Percentiles rank a stretch among this genome's conserved stretches.
These are phyloP conservation scores for Magallana nippona DNA, from an alignment of 2,888 invertebrate genomes.

Conservation along the genomic window DNA sequence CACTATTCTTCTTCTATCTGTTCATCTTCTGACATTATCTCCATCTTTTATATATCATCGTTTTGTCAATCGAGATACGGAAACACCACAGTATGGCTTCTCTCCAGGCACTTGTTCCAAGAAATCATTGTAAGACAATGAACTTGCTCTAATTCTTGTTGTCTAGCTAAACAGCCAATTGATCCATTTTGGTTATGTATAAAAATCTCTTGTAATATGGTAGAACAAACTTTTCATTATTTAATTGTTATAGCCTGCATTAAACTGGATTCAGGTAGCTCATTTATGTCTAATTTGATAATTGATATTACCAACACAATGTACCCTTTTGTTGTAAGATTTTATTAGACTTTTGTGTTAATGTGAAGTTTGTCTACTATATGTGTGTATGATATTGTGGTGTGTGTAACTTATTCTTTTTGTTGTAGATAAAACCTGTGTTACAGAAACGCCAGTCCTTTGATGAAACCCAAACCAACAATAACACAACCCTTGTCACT, in stretches of 20 bases:
- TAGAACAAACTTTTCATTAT: neutral
- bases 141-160: neutral
- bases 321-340: too few species aligned
- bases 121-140: neutral
- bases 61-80: neutral
- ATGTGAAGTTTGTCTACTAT: too few species aligned
- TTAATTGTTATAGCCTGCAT: neutral
- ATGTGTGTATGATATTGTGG: neutral
- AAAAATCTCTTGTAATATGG: too few species aligned
- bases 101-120: neutral
- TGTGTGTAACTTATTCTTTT: neutral
- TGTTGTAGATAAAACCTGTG: conserved; percentile 27
- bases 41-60: neutral
- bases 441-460: conserved; percentile 32
- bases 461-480: conserved; percentile 28
- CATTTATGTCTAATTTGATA: too few species aligned
- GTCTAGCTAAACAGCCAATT: too few species aligned
- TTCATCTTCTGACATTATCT: neutral
- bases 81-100: neutral
- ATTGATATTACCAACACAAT: too few species aligned
- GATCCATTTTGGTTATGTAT: too few species aligned
- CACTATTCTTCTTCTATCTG: neutral
- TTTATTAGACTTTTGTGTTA: too few species aligned
- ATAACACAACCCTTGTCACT: conserved; percentile 5
- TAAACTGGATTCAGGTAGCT: neutral